Base-by-base conservation (phyloP, 2,797 vertebrate genomes). In the Parauchenoglanis ngamensis region DNA sequence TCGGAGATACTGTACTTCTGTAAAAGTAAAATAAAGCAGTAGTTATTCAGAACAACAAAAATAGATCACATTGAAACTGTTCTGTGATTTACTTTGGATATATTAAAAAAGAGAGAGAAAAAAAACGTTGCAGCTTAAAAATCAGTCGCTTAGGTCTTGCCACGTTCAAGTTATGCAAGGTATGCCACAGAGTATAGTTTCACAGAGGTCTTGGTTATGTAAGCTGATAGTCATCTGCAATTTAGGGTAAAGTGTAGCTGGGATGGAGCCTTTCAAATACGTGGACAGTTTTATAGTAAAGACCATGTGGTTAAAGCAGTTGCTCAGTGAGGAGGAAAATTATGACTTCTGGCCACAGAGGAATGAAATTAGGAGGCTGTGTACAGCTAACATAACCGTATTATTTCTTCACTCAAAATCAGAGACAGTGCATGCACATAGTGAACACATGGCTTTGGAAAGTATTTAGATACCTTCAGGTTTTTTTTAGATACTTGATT, bases 301-400 rank as follows among this genome's bases (percentile, higher is more conserved):
- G 35, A 83, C 63, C 65, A 86, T 31, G 70, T 72, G 13, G 84
- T 84, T 59, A 40, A 85, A 75, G 35, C 75, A 73, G 54, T 70
- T 87, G 87, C 78, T 83, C 85, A 81, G 87, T 68, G 85, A 87
- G 83, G 82, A 82, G 28, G 65, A 88, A 88, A 65, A 85, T 77
- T n/a, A 65, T 81, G 72, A 82, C 72, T 87, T 83, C 85, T 84
- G 83, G 82, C 57, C 83, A 81, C 72, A 81, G 25, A 57, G 87
- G 82, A 65, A 76, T 63, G 82, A 67, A 86, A 86, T 54, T 25
- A 81, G 44, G 70, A 72, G 21, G 12, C 78, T 65, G 57, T 73
- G 46, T 73, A 83, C 23, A 75, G 17, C 52, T 84, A 79, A 84
- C 8, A 61, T 54, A 35, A 35, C 54, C 28, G 21, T 35, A 44